phyloP scores from a whole-genome alignment of 2,797 vertebrate genomes.

The Luscinia luscinia region DNA sequence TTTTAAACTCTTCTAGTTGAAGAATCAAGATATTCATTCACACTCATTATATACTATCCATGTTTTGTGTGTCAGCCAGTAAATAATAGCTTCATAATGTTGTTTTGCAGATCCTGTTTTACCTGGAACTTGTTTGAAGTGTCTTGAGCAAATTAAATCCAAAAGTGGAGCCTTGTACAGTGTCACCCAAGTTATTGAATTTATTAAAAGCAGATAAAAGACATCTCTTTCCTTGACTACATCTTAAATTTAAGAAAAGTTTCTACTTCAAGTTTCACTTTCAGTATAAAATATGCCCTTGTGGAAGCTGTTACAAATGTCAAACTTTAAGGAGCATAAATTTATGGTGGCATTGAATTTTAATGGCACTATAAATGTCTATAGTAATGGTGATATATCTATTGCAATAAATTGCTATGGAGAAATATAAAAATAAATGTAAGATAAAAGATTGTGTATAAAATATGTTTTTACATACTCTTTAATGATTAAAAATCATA shows the following conservation, averaged over 20 bases:
- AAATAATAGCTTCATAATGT: neutral
- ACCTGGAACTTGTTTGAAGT: neutral
- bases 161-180: neutral
- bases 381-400: slow-evolving; percentile 81
- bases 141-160: neutral
- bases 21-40: neutral
- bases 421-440: slow-evolving; percentile 85
- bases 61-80: neutral
- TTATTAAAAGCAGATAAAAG: neutral
- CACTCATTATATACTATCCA: neutral
- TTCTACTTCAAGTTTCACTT: slow-evolving; percentile 82
- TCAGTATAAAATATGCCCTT: slow-evolving; percentile 83
- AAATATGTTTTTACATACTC: slow-evolving; percentile 83
- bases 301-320: slow-evolving; percentile 82
- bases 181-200: neutral
- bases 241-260: slow-evolving; percentile 75
- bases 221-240: neutral
- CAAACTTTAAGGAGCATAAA: slow-evolving; percentile 81
- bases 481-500: slow-evolving; percentile 82
- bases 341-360: slow-evolving; percentile 83
- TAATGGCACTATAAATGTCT: slow-evolving; percentile 83
- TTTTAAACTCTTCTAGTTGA: neutral
- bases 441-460: slow-evolving; percentile 82
- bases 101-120: neutral
- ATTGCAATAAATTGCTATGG: slow-evolving; percentile 77